These are phyloP conservation scores for Gambusia yucatana DNA, from an alignment of 2,797 vertebrate genomes.

Conservation along the genomic window DNA sequence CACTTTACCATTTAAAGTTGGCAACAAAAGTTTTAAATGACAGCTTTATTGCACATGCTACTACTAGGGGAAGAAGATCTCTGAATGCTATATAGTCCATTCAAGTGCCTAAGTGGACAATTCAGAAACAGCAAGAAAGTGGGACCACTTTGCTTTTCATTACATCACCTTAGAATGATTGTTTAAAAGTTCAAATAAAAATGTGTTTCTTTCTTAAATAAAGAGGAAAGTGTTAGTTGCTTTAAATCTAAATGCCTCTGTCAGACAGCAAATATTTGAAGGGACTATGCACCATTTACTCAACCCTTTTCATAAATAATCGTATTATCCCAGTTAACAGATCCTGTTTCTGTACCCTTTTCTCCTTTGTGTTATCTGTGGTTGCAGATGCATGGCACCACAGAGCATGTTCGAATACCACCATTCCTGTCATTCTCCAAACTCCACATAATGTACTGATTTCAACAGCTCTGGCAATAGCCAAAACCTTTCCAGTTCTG, in stretches of 20 bases:
- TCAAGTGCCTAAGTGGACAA: not conserved
- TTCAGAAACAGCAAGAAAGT: not conserved
- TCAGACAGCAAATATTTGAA: not conserved
- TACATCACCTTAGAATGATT: not conserved
- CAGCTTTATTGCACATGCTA: not conserved
- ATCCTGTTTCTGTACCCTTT: constrained; percentile 60
- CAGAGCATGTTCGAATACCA: constrained; percentile 53
- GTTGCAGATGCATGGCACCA: constrained; percentile 76
- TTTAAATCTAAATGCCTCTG: not conserved
- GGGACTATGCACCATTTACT: not conserved
- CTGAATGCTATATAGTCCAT: not conserved
- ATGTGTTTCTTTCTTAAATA: not conserved
- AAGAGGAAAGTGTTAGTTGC: not conserved
- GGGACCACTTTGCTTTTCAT: not conserved
- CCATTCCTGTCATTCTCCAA: constrained; percentile 59
- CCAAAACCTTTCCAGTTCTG: constrained; percentile 47
- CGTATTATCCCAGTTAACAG: constrained; percentile 69
- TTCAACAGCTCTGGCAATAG: constrained; percentile 63
- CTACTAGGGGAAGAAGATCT: not conserved
- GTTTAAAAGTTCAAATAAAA: not conserved
- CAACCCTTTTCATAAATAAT: constrained; percentile 52
- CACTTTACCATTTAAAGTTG: not conserved
- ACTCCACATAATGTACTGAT: constrained; percentile 66
- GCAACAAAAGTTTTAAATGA: not conserved
- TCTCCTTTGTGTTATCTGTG: constrained; percentile 71